Evolutionary conservation across 2,888 invertebrate genomes (phyloP), one percentile per base, ranked within the genome.

Genomic region (Netelia fuscicornis): DNA sequence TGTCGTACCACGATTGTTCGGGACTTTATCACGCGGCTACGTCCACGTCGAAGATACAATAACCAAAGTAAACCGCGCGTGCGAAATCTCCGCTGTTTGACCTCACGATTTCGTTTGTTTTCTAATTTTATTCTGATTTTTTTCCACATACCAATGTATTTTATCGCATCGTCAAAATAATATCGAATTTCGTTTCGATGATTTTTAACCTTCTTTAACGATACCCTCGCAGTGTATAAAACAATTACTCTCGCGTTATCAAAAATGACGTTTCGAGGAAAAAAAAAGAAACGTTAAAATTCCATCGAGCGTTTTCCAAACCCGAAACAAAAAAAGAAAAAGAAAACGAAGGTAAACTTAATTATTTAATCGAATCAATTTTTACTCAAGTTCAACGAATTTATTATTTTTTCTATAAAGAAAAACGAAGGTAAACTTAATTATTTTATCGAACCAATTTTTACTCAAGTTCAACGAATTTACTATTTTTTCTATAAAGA

Each of bases 21-120:
- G 58, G 13, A 11, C 62, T 70, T 79, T 64, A 75, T 64, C 67
- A 13, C 9, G 20, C 48, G n/a, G 17, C n/a, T 56, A 5, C 30
- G 30, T 30, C 30, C 30, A 30, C 30, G 30, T 30, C 30, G 30
- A 30, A 3, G 30, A 5, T 30, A 30, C 30, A 30, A 30, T 30
- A 30, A 30, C 23, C 5, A 67, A 52, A 54, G 65, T 56, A 56
- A 77, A 44, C 64, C 67, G 56, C 23, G 44, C 44, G 77, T 25
- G 58, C 44, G 42, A 20, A 10, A 64, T 76, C 42, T 17, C 62
- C 65, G 70, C 37, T 30, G 10, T 11, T n/a, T 62, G 78, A 70
- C 78, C 78, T 79, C 70, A 71, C 25, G n/a, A 10, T 52, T 54
- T 54, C 52, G 52, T 44, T 62, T n/a, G 17, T 62, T 62, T 62